Evolutionary conservation across 2,888 invertebrate species (phyloP).

Genomic region (Emmelina monodactyla): DNA sequence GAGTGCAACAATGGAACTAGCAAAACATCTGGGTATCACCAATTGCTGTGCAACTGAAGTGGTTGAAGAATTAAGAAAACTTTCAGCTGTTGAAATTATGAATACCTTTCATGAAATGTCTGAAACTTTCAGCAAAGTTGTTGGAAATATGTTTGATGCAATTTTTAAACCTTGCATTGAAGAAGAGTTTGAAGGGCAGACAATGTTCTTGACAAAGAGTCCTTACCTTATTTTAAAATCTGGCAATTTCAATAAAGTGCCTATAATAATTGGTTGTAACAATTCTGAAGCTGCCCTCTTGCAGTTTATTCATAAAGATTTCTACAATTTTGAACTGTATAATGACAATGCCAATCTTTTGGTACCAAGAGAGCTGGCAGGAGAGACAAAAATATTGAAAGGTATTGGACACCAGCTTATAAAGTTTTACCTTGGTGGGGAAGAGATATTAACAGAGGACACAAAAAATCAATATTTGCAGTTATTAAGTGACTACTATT

Average conservation of each 20-base stretch:
- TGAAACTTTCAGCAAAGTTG: conserved; percentile 9
- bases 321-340: conserved; percentile 37
- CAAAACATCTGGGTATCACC: conserved; percentile 31
- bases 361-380: conserved; percentile 36
- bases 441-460: conserved; percentile 31
- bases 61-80: conserved; percentile 33
- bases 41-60: conserved; percentile 31
- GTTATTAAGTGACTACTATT: conserved; percentile 46
- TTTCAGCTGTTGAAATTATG: conserved; percentile 32
- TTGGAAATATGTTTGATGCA: conserved; percentile 28
- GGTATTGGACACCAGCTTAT: conserved; percentile 38
- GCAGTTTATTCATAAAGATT: conserved; percentile 27
- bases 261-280: conserved; percentile 49
- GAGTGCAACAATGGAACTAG: conserved; percentile 30
- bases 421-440: conserved; percentile 42
- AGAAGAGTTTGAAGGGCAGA: conserved; percentile 47
- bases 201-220: conserved; percentile 44
- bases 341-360: conserved; percentile 35
- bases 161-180: conserved; percentile 51
- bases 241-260: conserved; percentile 48
- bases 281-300: conserved; percentile 39
- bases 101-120: conserved; percentile 22
- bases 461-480: conserved; percentile 44
- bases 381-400: conserved; percentile 26
- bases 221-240: conserved; percentile 42